Conservation (phyloP, 2,888 invertebrate species). For the Didymodactylos carnosus region DNA sequence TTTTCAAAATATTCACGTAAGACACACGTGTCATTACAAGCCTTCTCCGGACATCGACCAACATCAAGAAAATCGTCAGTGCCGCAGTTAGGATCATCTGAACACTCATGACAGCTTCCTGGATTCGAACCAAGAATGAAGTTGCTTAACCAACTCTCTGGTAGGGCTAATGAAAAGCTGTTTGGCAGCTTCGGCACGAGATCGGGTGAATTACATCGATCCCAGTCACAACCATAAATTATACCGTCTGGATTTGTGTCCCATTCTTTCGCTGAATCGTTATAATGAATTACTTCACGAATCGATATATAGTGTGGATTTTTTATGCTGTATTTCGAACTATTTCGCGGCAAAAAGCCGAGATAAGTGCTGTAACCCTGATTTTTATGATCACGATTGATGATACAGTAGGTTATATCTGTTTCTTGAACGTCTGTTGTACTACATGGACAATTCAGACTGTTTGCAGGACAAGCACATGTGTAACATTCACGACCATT, state of each 20-base stretch:
- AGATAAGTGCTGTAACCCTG: background rate
- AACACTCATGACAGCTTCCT: background rate
- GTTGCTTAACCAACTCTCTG: background rate
- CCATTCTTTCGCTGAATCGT: background rate
- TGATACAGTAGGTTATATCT: background rate
- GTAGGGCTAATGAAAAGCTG: background rate
- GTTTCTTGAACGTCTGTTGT: background rate
- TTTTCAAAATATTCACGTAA: background rate
- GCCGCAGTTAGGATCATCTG: background rate
- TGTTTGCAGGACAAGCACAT: background rate
- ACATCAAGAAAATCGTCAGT: background rate
- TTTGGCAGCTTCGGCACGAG: background rate
- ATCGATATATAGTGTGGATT: background rate
- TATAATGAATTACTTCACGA: background rate
- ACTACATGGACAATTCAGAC: background rate
- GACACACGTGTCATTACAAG: background rate
- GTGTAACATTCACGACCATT: background rate
- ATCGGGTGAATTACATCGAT: background rate
- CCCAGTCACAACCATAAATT: background rate
- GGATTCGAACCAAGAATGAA: background rate
- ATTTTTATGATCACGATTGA: background rate
- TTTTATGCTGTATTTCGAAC: background rate
- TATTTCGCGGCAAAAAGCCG: background rate
- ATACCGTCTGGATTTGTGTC: background rate
- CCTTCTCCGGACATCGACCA: background rate